A percentile compares a stretch with the other conserved stretches of the same genome.
phyloP scores from a whole-genome alignment of 1,140 invertebrate genomes.

The Monochamus saltuarius region DNA sequence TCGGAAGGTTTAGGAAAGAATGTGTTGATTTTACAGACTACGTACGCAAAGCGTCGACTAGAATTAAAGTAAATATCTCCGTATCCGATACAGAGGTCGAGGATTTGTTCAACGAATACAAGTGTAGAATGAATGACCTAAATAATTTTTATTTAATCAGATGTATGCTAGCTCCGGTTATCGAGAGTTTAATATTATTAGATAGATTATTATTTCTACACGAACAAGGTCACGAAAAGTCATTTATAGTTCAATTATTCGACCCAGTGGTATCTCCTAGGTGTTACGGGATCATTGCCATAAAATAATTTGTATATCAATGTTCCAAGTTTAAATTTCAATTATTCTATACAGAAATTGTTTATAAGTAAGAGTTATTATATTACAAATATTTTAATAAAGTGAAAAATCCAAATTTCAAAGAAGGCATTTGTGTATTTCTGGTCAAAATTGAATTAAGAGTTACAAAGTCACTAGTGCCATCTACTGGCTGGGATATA shows the following conservation, averaged over 20 bases:
- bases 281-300: slow-evolving; percentile 70
- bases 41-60: slow-evolving; percentile 61
- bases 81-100: slow-evolving; percentile 53
- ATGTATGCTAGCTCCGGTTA: slow-evolving; percentile 75
- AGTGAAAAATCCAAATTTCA: too few species aligned
- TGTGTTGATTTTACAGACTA: slow-evolving; percentile 65
- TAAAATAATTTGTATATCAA: slow-evolving; percentile 44
- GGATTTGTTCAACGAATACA: slow-evolving; percentile 51
- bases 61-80: slow-evolving; percentile 52
- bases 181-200: slow-evolving; percentile 82
- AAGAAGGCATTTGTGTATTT: too few species aligned
- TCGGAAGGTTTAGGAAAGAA: slow-evolving; percentile 57
- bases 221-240: slow-evolving; percentile 64
- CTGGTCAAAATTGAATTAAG: too few species aligned
- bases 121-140: slow-evolving; percentile 62
- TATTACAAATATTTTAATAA: too few species aligned
- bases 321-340: too few species aligned
- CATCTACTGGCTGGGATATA: too few species aligned
- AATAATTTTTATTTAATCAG: slow-evolving; percentile 81
- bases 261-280: slow-evolving; percentile 75
- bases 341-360: too few species aligned
- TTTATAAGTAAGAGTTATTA: too few species aligned
- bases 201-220: slow-evolving; percentile 80
- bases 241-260: slow-evolving; percentile 72
- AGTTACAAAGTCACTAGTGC: too few species aligned